These are phyloP conservation scores for Leptopilina clavipes DNA, from an alignment of 1,140 invertebrate genomes.

Conservation along the genomic window DNA sequence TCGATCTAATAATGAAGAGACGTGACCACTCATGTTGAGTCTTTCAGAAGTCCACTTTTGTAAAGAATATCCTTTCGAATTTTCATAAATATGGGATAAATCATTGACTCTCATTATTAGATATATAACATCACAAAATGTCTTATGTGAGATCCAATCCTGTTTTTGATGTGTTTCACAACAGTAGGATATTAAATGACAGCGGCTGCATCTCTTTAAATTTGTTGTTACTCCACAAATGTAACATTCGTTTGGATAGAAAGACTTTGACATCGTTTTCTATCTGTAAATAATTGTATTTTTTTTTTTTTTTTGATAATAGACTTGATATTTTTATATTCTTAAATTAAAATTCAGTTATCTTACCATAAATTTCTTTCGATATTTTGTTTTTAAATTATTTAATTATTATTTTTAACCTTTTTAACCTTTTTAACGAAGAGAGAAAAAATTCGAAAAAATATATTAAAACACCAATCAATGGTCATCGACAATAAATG, in stretches of 20 bases:
- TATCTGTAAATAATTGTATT: no score
- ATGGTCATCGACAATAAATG: no score
- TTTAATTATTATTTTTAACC: no score
- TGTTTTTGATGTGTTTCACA: background rate
- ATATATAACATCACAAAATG: background rate
- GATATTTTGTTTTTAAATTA: no score
- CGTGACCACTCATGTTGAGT: background rate
- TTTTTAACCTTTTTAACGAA: no score
- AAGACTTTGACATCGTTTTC: background rate
- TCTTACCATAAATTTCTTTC: no score
- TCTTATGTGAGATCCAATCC: background rate
- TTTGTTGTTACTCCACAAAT: background rate
- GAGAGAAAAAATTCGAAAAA: no score
- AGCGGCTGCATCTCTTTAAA: background rate
- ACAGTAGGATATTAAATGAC: background rate
- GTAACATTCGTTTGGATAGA: background rate
- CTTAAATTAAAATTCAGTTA: no score
- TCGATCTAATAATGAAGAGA: background rate
- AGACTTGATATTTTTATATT: no score
- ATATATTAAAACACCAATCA: no score
- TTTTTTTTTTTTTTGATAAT: no score
- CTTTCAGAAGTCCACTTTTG: background rate
- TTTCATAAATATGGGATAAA: background rate
- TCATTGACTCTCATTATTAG: background rate
- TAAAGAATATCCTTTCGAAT: background rate